Evolutionary conservation across 2,888 invertebrate genomes (phyloP), one percentile per base, ranked within the genome.

Genomic region (Erynnis tages): DNA sequence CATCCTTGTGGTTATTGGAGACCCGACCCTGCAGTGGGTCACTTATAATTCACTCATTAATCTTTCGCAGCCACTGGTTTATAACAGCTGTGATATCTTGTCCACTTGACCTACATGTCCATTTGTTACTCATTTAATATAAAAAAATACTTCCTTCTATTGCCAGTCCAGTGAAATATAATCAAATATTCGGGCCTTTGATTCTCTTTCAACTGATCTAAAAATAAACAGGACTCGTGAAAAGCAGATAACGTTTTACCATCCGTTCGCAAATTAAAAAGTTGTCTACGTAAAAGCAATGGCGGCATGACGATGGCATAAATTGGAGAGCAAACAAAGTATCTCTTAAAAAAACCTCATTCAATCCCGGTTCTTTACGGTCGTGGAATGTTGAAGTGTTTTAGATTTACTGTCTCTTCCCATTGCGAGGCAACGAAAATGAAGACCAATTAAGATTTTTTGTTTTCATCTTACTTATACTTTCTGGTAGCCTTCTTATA

Each of bases 321-420:
- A 62, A 53, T 62, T 43, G 54, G 47, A 56, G 55, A 44, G 55
- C 52, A 58, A 55, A 59, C 59, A 60, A 58, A 59, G 54, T 58
- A 49, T 56, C 54, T 59, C 54, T 60, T 57, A 55, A 60, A 58
- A n/a, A 60, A 62, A 56, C 49, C 58, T 58, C 61, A 61, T 63
- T 63, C 60, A 59, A 60, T 63, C 62, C 37, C 47, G 40, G 50
- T 60, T 56, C 57, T 64, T 63, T 57, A 58, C 54, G 54, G 57
- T 54, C 41, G 41, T 10, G 29, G 41, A 44, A 49, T 50, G 41
- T 55, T 57, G 48, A 60, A 58, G 53, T 55, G 54, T 44, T 60
- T 60, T 41, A 47, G 44, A 56, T 59, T 60, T 50, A 37, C 40
- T 30, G 30, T n/a, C 41, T 21, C 17, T 14, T 34, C 10, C 13